Evolutionary conservation across 1,140 invertebrate species (phyloP).

Genomic region (Caerostris extrusa): DNA sequence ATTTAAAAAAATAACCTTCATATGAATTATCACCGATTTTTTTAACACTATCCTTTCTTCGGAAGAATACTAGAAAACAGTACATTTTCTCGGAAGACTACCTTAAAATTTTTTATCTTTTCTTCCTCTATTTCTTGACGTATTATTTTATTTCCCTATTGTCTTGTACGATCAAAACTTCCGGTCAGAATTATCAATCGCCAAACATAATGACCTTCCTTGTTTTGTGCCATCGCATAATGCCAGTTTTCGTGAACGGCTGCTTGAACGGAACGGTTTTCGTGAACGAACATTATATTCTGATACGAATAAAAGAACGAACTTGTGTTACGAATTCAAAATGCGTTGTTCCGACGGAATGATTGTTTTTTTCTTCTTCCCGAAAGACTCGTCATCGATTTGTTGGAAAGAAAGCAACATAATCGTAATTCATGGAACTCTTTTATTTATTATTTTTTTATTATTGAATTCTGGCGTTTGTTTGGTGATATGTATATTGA

Average conservation of each 20-base stretch:
- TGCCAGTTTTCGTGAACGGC: background rate
- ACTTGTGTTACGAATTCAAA: background rate
- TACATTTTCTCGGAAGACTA: conserved; percentile 1
- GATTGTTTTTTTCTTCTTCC: background rate
- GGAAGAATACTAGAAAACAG: background rate
- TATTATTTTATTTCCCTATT: conserved; percentile 31
- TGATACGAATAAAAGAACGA: background rate
- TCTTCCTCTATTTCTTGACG: background rate
- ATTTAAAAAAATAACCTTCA: too few relatives aligned
- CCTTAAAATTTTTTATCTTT: background rate
- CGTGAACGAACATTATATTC: background rate
- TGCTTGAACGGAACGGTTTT: background rate
- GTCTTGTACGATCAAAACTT: background rate
- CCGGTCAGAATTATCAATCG: conserved; percentile 37
- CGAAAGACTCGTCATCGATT: conserved; percentile 19
- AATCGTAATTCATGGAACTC: conserved; percentile 27
- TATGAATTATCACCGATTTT: too few relatives aligned
- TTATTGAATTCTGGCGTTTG: conserved; percentile 21
- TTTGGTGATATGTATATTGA: background rate
- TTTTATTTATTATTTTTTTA: background rate
- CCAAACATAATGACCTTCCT: background rate
- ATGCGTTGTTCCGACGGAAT: background rate
- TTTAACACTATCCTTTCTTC: too few relatives aligned
- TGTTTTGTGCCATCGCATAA: background rate
- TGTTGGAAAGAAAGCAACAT: conserved; percentile 18